phyloP scores from a whole-genome alignment of 2,113 vertebrate species.

The Riparia riparia region DNA sequence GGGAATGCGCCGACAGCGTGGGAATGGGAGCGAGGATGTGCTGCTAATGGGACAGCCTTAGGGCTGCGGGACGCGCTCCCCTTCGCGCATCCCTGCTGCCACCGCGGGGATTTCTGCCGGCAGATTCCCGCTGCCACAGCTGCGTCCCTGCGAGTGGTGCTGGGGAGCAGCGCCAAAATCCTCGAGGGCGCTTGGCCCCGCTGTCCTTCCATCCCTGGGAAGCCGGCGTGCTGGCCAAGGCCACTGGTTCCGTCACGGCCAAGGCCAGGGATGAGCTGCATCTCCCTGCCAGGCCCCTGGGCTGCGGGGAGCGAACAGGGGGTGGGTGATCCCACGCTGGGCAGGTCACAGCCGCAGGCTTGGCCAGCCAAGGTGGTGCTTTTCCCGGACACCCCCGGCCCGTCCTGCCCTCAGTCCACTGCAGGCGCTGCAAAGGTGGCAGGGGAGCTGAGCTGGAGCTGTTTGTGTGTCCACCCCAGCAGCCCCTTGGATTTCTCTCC shows the following conservation, averaged over 20 bases:
- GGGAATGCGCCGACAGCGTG: background rate
- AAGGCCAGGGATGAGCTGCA: background rate
- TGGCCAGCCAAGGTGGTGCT: background rate
- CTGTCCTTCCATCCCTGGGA: background rate
- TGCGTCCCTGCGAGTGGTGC: background rate
- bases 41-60: background rate
- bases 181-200: background rate
- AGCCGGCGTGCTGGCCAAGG: background rate
- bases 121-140: background rate
- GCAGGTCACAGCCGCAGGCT: background rate
- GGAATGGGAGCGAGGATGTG: background rate
- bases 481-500: fast-evolving
- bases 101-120: background rate
- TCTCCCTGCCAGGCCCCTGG: background rate
- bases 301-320: background rate
- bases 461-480: background rate
- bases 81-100: background rate
- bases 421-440: background rate
- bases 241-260: background rate
- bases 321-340: fast-evolving
- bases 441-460: background rate
- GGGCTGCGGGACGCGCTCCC: background rate
- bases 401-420: background rate
- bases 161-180: background rate
- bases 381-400: background rate